Conservation (phyloP, 2,113 vertebrate species). For the Eolophus roseicapilla region DNA sequence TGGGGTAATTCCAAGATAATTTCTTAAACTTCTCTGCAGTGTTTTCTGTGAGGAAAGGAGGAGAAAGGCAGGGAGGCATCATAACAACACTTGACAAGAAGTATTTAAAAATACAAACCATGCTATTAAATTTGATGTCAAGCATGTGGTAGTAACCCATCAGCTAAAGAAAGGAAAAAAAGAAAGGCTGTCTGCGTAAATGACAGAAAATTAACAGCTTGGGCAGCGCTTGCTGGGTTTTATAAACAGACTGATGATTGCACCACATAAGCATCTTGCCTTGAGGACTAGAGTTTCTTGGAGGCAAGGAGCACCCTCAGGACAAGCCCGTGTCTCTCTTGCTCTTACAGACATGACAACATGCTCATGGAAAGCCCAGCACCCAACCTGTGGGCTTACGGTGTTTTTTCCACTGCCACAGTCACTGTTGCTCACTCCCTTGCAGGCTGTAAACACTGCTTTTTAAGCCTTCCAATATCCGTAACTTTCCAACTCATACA, state of each 20-base stretch:
- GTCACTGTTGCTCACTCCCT: background rate
- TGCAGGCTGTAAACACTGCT: background rate
- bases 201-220: background rate
- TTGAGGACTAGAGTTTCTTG: background rate
- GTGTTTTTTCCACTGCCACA: background rate
- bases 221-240: background rate
- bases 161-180: background rate
- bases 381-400: background rate
- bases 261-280: background rate
- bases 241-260: background rate
- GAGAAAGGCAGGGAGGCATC: background rate
- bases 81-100: background rate
- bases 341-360: background rate
- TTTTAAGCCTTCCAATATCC: background rate
- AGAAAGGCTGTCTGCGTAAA: background rate
- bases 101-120: slow-evolving; percentile 27
- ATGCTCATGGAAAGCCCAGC: background rate
- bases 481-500: background rate
- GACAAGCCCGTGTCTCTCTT: background rate
- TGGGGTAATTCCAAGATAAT: slow-evolving; percentile 43
- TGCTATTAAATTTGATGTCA: background rate
- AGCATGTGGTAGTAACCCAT: background rate
- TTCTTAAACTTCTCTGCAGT: slow-evolving; percentile 43
- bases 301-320: background rate
- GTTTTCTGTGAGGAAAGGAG: background rate